Evolutionary conservation across 2,113 vertebrate species (phyloP).

Genomic region (Mormyrus lacerda): DNA sequence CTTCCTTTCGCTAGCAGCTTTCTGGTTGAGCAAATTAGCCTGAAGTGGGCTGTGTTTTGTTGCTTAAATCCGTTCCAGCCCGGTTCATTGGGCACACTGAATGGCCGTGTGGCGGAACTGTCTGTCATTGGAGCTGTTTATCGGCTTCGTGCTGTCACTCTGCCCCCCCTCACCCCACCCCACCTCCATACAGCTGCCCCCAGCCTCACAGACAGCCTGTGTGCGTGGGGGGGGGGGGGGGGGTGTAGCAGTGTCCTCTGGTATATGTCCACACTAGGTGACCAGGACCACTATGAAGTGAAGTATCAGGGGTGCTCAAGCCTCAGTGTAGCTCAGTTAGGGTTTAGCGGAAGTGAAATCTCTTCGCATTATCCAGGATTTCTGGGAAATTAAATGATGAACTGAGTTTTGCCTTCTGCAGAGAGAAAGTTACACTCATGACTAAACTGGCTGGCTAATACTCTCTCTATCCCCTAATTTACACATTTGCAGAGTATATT

Average conservation of each 20-base stretch:
- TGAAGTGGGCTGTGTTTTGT: constrained; percentile 75
- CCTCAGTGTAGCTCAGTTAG: background rate
- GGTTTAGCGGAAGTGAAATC: background rate
- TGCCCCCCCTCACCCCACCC: constrained; percentile 37
- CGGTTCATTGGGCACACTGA: constrained; percentile 76
- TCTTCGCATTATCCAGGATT: background rate
- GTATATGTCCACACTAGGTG: constrained; percentile 14
- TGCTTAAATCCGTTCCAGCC: constrained; percentile 76
- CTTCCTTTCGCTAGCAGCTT: constrained; percentile 44
- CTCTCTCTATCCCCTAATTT: background rate
- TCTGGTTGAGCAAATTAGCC: constrained; percentile 73
- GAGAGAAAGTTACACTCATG: background rate
- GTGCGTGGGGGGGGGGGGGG: constrained; percentile 54
- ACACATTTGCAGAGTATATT: background rate
- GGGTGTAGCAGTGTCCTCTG: constrained; percentile 58
- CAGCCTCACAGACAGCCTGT: constrained; percentile 57
- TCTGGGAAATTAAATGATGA: background rate
- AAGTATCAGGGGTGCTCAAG: background rate
- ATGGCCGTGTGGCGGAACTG: constrained; percentile 64
- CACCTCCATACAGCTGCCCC: constrained; percentile 58
- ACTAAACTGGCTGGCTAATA: background rate
- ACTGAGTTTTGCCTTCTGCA: background rate
- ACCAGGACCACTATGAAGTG: background rate
- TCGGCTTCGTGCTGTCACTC: constrained; percentile 71
- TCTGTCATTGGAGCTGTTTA: constrained; percentile 71